Conservation (phyloP, 2,888 invertebrate species). For the Eutolmus rufibarbis region DNA sequence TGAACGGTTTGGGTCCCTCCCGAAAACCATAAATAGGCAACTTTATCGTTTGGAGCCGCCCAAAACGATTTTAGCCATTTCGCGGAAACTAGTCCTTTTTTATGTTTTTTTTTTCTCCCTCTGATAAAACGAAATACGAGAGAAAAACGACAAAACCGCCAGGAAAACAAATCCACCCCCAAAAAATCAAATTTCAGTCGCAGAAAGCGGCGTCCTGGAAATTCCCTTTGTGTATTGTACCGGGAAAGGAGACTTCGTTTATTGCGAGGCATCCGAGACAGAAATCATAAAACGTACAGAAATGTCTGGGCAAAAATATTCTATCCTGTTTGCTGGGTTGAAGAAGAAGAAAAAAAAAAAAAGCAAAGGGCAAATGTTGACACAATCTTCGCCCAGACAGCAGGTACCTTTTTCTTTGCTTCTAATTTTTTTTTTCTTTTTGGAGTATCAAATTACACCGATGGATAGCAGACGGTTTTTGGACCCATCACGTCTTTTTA, state of each 20-base stretch:
- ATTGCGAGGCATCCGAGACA: background rate
- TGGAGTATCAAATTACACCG: background rate
- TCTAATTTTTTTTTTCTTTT: background rate
- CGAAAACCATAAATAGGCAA: background rate
- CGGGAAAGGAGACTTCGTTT: background rate
- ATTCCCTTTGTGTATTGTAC: background rate
- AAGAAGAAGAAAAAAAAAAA: background rate
- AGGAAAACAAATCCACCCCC: background rate
- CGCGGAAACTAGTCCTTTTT: background rate
- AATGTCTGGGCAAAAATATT: background rate
- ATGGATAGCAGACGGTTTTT: background rate
- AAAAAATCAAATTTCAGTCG: background rate
- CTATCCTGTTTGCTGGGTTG: background rate
- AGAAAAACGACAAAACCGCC: background rate
- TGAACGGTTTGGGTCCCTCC: background rate
- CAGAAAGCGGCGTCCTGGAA: background rate
- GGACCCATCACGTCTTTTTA: background rate
- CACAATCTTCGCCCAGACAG: background rate
- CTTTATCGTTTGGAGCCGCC: background rate
- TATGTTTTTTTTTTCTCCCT: background rate
- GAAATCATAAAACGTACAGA: background rate
- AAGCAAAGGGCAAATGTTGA: background rate
- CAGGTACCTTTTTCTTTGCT: background rate
- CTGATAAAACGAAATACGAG: background rate
- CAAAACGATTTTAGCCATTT: background rate